Conservation (phyloP, 1,140 invertebrate species). For the Paramacrobiotus metropolitanus region DNA sequence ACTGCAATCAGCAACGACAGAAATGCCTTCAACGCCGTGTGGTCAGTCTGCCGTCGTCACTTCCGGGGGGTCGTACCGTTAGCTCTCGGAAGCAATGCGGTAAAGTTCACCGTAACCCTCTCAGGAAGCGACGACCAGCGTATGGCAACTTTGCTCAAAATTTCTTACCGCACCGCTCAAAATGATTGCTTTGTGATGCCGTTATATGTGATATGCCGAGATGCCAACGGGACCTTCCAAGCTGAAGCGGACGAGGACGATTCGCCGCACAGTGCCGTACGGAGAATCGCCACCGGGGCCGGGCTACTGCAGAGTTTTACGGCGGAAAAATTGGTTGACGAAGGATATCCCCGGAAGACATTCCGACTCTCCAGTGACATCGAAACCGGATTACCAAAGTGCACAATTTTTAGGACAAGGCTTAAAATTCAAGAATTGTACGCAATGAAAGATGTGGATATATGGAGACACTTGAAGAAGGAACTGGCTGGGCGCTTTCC, state of each 20-base stretch:
- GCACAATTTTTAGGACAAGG: conserved; percentile 35
- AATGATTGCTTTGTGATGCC: too few species aligned
- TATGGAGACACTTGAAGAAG: conserved; percentile 60
- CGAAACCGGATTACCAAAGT: conserved; percentile 29
- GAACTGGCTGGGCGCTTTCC: conserved; percentile 38
- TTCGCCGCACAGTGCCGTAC: background rate
- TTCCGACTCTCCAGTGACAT: conserved; percentile 40
- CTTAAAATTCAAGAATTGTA: conserved; percentile 42
- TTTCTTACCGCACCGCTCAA: too few species aligned
- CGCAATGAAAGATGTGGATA: conserved; percentile 31
- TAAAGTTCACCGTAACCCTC: background rate
- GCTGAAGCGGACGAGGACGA: too few species aligned
- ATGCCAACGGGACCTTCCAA: too few species aligned
- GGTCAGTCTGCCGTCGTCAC: background rate
- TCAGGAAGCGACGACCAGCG: background rate
- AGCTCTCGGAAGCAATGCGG: background rate
- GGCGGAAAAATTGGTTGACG: conserved; percentile 61
- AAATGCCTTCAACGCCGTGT: too few species aligned
- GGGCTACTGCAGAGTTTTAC: conserved; percentile 59
- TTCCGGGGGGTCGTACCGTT: background rate
- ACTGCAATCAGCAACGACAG: background rate
- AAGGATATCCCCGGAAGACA: conserved; percentile 48
- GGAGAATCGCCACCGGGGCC: conserved; percentile 28
- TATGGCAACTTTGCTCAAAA: background rate
- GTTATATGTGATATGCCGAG: too few species aligned